phyloP scores from a whole-genome alignment of 2,888 invertebrate genomes.

The Fabriciana adippe region DNA sequence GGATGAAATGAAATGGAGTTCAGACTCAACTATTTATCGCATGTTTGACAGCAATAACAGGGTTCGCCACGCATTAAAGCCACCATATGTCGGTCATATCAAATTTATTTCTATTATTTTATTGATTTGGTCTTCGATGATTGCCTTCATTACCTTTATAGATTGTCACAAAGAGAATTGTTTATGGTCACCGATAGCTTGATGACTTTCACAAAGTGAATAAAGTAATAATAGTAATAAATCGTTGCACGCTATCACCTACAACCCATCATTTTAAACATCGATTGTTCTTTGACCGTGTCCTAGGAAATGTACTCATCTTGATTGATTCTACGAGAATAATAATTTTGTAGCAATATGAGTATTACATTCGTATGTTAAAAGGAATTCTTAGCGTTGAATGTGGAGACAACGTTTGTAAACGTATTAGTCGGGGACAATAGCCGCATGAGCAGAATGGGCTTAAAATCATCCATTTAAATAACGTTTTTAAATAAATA shows the following conservation, averaged over 20 bases:
- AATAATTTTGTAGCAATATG: constrained; percentile 33
- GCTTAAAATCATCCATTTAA: constrained; percentile 82
- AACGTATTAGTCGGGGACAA: constrained; percentile 71
- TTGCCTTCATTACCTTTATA: constrained; percentile 81
- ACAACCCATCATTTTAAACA: constrained; percentile 44
- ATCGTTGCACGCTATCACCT: constrained; percentile 64
- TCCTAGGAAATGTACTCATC: constrained; percentile 28
- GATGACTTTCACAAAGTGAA: constrained; percentile 77
- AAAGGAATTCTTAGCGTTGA: constrained; percentile 37
- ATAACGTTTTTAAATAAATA: constrained; percentile 83
- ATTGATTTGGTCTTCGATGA: constrained; percentile 76
- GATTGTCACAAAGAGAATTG: constrained; percentile 79
- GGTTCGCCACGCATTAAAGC: constrained; percentile 76
- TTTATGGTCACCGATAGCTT: constrained; percentile 77
- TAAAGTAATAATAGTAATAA: constrained; percentile 76
- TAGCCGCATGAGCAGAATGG: constrained; percentile 70
- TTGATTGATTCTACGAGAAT: constrained; percentile 32
- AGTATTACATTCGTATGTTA: constrained; percentile 29
- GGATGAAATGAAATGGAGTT: constrained; percentile 75
- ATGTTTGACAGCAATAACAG: constrained; percentile 82
- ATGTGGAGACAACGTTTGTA: constrained; percentile 53
- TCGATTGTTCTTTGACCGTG: constrained; percentile 35
- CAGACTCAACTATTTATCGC: constrained; percentile 77
- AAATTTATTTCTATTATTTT: constrained; percentile 83
- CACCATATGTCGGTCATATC: constrained; percentile 82